phyloP scores from a whole-genome alignment of 1,140 invertebrate genomes.

The Drosophila neocordata region DNA sequence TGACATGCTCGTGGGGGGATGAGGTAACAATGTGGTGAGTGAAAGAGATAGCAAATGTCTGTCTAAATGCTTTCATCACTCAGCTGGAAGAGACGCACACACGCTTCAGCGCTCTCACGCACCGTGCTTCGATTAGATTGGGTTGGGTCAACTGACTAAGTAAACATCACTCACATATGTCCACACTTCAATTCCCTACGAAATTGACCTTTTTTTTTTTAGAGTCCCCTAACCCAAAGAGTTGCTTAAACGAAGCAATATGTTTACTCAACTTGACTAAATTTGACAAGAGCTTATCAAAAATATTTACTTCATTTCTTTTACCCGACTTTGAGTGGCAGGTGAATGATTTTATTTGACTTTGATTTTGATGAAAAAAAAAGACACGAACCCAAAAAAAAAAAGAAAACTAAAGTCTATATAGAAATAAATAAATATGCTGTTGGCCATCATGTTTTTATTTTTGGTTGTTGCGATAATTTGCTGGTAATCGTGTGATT shows the following conservation, averaged over 20 bases:
- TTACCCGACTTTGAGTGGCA: not conserved
- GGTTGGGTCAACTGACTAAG: conserved; percentile 11
- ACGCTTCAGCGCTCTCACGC: conserved; percentile 67
- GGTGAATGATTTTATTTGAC: conserved; percentile 11
- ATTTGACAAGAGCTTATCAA: conserved; percentile 10
- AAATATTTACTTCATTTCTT: conserved; percentile 5
- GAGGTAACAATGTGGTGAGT: not conserved
- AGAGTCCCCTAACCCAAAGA: not conserved
- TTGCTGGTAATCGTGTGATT: conserved; percentile 34
- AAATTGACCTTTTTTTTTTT: conserved; percentile 31
- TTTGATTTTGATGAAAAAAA: conserved; percentile 4
- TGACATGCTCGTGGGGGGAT: conserved; percentile 13
- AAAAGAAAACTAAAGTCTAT: not conserved
- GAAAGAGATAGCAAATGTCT: conserved; percentile 31
- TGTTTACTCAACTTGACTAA: conserved; percentile 5
- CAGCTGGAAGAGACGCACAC: conserved; percentile 67
- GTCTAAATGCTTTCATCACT: conserved; percentile 78
- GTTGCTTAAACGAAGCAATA: conserved; percentile 6
- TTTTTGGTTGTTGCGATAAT: conserved; percentile 33
- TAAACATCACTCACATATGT: conserved; percentile 29
- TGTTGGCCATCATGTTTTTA: conserved; percentile 13
- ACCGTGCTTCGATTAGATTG: conserved; percentile 22
- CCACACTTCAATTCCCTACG: conserved; percentile 7
- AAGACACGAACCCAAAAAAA: not conserved
- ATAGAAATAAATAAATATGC: conserved; percentile 17